Conservation (phyloP, 2,113 vertebrate species). For the Carassius gibelio region DNA sequence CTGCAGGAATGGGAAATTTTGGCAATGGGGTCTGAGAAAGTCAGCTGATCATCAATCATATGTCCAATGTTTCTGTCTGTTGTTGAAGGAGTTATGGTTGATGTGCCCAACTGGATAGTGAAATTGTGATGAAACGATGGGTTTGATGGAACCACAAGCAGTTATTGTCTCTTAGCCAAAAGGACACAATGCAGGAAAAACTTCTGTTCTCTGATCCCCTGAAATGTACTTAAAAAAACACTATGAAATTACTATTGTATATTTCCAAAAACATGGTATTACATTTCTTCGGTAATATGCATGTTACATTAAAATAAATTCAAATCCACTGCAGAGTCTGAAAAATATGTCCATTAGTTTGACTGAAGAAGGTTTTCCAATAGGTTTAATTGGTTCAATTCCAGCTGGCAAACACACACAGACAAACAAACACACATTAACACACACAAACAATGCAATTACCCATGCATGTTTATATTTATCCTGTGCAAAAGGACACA, state of each 20-base stretch:
- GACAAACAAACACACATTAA: neutral
- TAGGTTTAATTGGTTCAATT: conserved; percentile 13
- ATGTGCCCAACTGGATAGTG: too few species aligned
- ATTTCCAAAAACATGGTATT: neutral
- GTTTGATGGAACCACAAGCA: too few species aligned
- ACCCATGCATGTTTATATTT: conserved; percentile 6
- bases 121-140: too few species aligned
- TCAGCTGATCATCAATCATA: too few species aligned
- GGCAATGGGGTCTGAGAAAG: too few species aligned
- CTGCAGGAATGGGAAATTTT: too few species aligned
- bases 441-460: conserved; percentile 3
- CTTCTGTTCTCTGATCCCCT: conserved; percentile 3
- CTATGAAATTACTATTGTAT: neutral
- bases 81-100: too few species aligned
- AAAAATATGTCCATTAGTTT: neutral
- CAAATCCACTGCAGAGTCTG: neutral
- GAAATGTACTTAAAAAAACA: neutral
- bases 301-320: neutral
- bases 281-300: neutral
- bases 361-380: neutral
- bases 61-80: too few species aligned
- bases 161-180: neutral
- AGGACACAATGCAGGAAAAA: neutral
- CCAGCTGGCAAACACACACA: conserved; percentile 22
- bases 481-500: neutral